phyloP scores from a whole-genome alignment of 2,888 invertebrate genomes.

The Rambutsinella grinnellia region DNA sequence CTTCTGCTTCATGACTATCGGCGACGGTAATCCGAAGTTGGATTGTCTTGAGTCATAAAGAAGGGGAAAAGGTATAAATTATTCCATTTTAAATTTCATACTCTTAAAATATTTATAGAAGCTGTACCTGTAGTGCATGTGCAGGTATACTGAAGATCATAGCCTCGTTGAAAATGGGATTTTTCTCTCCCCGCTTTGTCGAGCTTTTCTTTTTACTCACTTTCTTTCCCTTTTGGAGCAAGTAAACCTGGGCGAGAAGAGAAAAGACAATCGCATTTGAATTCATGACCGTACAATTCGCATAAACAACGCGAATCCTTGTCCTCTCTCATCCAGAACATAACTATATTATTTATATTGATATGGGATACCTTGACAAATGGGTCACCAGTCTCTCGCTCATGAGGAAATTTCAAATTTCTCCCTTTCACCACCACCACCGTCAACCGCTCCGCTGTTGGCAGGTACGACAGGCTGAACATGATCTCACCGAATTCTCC shows the following conservation, averaged over 20 bases:
- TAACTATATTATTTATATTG: background rate
- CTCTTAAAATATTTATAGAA: background rate
- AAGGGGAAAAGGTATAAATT: background rate
- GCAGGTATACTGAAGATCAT: constrained; percentile 87
- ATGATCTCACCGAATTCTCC: constrained; percentile 83
- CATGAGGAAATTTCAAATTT: constrained; percentile 76
- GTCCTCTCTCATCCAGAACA: background rate
- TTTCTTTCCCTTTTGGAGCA: constrained; percentile 84
- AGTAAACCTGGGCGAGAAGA: constrained; percentile 75
- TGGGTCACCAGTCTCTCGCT: constrained; percentile 76
- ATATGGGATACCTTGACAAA: constrained; percentile 84
- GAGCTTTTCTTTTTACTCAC: constrained; percentile 86
- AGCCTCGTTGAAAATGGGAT: constrained; percentile 86
- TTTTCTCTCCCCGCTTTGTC: constrained; percentile 79
- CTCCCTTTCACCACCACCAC: constrained; percentile 83
- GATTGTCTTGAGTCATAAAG: constrained; percentile 75
- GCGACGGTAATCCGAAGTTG: constrained; percentile 78
- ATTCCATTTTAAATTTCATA: background rate
- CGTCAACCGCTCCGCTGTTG: constrained; percentile 85
- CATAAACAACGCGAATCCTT: no score
- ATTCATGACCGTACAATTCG: background rate
- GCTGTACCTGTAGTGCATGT: constrained; percentile 76
- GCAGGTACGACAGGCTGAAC: constrained; percentile 85
- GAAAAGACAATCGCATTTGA: background rate
- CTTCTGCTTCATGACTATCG: constrained; percentile 70